phyloP scores from a whole-genome alignment of 2,797 vertebrate genomes.

The Lutjanus campechanus region DNA sequence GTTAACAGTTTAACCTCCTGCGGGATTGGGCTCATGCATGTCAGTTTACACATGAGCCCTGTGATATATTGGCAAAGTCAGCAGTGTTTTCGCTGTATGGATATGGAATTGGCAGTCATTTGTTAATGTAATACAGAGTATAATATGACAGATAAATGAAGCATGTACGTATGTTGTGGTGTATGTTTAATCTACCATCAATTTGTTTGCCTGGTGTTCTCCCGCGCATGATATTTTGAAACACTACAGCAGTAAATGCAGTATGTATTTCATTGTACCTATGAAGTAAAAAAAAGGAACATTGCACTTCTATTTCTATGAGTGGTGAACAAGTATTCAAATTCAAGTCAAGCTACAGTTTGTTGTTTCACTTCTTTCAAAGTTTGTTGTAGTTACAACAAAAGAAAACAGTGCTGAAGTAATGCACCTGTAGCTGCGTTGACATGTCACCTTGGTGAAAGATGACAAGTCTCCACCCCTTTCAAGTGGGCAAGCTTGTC shows the following conservation, averaged over 20 bases:
- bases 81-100: neutral
- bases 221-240: neutral
- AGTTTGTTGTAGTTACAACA: constrained; percentile 42
- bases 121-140: neutral
- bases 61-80: constrained; percentile 7
- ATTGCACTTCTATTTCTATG: neutral
- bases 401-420: constrained; percentile 26
- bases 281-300: neutral
- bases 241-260: neutral
- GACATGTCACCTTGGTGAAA: constrained; percentile 37
- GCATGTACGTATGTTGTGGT: constrained; percentile 12
- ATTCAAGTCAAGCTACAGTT: too few species aligned
- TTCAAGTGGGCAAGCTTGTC: constrained; percentile 19
- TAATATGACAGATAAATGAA: constrained; percentile 17
- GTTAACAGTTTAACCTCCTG: neutral
- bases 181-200: constrained; percentile 26
- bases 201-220: constrained; percentile 16
- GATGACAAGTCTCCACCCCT: constrained; percentile 10
- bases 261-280: neutral
- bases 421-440: constrained; percentile 39
- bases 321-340: too few species aligned
- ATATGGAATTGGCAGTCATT: constrained; percentile 14
- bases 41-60: constrained; percentile 3
- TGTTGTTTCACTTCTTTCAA: constrained; percentile 13
- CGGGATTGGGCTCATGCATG: neutral